phyloP scores from a whole-genome alignment of 2,888 invertebrate genomes.

The Cactoblastis cactorum region DNA sequence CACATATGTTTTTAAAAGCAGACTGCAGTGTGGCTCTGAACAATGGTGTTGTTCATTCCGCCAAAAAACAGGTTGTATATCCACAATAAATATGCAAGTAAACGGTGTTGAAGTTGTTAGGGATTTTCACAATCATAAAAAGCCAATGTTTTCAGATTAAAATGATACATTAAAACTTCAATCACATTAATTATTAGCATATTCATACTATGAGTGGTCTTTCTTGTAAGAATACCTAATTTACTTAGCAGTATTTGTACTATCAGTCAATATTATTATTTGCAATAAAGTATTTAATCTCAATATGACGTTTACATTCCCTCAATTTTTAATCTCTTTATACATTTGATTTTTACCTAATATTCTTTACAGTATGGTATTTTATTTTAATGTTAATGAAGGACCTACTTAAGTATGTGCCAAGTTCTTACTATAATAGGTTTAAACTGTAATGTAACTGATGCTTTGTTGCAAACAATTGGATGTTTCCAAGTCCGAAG shows the following conservation, averaged over 20 bases:
- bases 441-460: neutral
- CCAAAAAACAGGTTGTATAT: conserved; percentile 73
- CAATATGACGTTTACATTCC: no score
- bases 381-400: neutral
- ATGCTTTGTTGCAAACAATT: neutral
- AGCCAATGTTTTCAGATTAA: conserved; percentile 60
- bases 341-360: neutral
- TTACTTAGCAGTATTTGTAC: no score
- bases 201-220: no score
- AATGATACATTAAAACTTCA: neutral
- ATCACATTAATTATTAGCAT: no score
- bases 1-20: conserved; percentile 68
- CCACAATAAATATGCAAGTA: conserved; percentile 68
- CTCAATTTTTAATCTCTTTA: no score
- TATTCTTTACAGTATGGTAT: no score
- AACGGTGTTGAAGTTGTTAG: conserved; percentile 66
- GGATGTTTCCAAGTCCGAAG: no score
- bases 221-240: no score
- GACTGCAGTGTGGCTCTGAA: conserved; percentile 67
- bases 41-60: conserved; percentile 70
- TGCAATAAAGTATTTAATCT: no score
- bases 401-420: no score
- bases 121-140: conserved; percentile 71
- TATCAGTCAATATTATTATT: neutral
- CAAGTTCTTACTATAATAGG: no score